Evolutionary conservation across 2,113 vertebrate species (phyloP).

Genomic region (Patagioenas fasciata): DNA sequence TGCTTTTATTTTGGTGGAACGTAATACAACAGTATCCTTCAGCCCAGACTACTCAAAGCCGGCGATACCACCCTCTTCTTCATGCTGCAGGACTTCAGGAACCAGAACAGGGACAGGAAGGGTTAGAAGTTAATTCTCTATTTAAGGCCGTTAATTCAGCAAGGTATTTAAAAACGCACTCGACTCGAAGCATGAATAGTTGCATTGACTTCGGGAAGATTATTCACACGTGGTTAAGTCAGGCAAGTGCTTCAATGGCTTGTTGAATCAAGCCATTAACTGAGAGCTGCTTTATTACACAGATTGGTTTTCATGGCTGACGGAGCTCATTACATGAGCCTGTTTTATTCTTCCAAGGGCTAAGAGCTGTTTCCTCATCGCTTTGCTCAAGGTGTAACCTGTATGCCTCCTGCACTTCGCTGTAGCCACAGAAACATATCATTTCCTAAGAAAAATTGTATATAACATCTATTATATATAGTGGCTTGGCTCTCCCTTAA

Average conservation of each 20-base stretch:
- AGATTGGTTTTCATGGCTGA: conserved; percentile 10
- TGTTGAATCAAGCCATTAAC: conserved; percentile 48
- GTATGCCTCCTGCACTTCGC: conserved; percentile 7
- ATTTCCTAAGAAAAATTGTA: conserved; percentile 45
- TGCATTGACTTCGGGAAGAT: conserved; percentile 32
- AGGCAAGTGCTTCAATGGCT: conserved; percentile 54
- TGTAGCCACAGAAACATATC: conserved; percentile 44
- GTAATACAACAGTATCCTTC: conserved; percentile 28
- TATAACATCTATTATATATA: conserved; percentile 56
- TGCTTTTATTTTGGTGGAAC: conserved; percentile 52
- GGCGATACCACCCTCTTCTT: conserved; percentile 37
- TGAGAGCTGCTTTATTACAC: neutral
- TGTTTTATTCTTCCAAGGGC: neutral
- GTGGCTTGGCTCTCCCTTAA: conserved; percentile 73
- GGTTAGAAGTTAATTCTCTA: conserved; percentile 49
- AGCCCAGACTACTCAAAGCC: conserved; percentile 23
- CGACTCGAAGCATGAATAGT: conserved; percentile 38
- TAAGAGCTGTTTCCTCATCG: conserved; percentile 11
- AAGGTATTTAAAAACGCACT: conserved; percentile 2
- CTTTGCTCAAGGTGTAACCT: conserved; percentile 25
- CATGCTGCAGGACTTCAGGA: conserved; percentile 48
- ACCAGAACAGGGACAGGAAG: neutral
- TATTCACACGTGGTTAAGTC: conserved; percentile 30
- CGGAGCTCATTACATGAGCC: conserved; percentile 27
- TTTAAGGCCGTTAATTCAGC: conserved; percentile 58